Conservation (phyloP, 2,113 vertebrate species). For the Xenopus tropicalis region UCB_Xtro_10.0 CM004444.2:25289001-25289500, state of each 20-base stretch:
- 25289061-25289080: constrained; percentile 16
- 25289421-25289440: too few species aligned
- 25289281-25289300: background rate
- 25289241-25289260: constrained; percentile 18
- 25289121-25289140: constrained; percentile 4
- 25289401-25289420: too few species aligned
- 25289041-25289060: constrained; percentile 16
- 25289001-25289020: constrained; percentile 32
- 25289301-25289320: background rate
- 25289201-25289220: constrained; percentile 30
- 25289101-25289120: constrained; percentile 10
- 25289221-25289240: constrained; percentile 20
- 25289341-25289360: too few species aligned
- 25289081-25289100: constrained; percentile 28
- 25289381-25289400: too few species aligned
- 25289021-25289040: constrained; percentile 16
- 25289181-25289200: constrained; percentile 32
- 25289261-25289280: constrained; percentile 1
- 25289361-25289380: too few species aligned
- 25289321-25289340: background rate
- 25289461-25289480: too few species aligned
- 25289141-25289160: constrained; percentile 26
- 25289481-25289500: too few species aligned
- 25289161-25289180: constrained; percentile 41
- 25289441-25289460: too few species aligned